Conservation (phyloP, 2,113 vertebrate genomes). For the Gopherus evgoodei region DNA sequence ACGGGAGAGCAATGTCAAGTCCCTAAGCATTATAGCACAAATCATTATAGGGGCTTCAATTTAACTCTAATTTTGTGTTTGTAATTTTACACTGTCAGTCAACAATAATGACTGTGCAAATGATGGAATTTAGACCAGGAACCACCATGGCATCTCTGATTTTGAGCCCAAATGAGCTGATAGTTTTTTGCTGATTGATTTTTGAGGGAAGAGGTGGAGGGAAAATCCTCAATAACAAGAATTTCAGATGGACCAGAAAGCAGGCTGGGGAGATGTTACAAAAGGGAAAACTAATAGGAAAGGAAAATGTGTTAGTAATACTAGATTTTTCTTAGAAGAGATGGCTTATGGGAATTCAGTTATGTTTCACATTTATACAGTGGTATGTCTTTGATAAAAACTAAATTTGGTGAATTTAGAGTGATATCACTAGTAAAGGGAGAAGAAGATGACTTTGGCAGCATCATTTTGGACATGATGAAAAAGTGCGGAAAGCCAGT, state of each 20-base stretch:
- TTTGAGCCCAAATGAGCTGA: not conserved
- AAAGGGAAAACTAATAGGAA: not conserved
- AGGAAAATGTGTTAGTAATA: not conserved
- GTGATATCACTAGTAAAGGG: not conserved
- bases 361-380: not conserved
- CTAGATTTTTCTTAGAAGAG: not conserved
- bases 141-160: not conserved
- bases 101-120: not conserved
- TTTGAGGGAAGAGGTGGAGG: not conserved
- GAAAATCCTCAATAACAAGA: not conserved
- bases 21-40: not conserved
- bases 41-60: not conserved
- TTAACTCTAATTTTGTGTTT: not conserved
- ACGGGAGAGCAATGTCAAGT: not conserved
- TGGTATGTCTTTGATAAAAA: not conserved
- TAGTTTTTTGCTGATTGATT: not conserved
- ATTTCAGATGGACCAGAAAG: not conserved
- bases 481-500: not conserved
- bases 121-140: not conserved
- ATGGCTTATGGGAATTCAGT: not conserved
- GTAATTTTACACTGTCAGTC: not conserved
- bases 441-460: not conserved
- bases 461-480: not conserved
- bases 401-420: no score
- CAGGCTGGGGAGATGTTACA: not conserved